A percentile compares a stretch with the other conserved stretches of the same genome.
Conservation (phyloP, 2,113 vertebrate species). For the Bos taurus region DNA sequence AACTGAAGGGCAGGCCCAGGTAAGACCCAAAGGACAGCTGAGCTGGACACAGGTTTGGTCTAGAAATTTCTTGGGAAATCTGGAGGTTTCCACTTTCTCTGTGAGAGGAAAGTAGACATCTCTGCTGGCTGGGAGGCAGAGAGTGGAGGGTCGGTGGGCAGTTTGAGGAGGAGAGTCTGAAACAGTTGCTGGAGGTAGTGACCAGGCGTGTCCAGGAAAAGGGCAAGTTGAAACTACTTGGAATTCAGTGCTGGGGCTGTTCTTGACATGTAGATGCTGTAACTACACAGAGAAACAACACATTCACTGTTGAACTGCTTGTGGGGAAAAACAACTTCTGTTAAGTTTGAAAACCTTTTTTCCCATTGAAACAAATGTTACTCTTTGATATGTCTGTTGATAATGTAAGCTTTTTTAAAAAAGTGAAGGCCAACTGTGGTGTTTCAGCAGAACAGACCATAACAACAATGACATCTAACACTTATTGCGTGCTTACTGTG, state of each 20-base stretch:
- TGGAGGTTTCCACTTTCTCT: background rate
- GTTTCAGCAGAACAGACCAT: background rate
- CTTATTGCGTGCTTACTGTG: background rate
- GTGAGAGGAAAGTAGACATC: background rate
- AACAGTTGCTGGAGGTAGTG: background rate
- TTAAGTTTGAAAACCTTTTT: background rate
- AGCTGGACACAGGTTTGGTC: background rate
- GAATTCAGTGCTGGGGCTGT: background rate
- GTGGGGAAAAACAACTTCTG: background rate
- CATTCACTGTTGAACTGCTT: background rate
- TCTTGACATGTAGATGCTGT: accelerated
- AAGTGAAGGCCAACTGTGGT: background rate
- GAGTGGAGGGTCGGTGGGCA: too few relatives aligned
- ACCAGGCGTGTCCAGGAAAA: background rate
- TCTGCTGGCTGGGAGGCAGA: background rate
- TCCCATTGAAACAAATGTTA: background rate
- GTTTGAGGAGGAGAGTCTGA: background rate
- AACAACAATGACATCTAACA: background rate
- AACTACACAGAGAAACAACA: background rate
- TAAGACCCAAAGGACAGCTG: background rate
- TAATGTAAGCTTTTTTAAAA: background rate
- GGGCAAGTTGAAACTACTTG: background rate
- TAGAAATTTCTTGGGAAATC: background rate
- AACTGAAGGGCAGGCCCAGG: background rate
- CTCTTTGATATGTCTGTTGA: background rate